Evolutionary conservation across 2,888 invertebrate genomes (phyloP).

Genomic region (Lampropteryx suffumata): DNA sequence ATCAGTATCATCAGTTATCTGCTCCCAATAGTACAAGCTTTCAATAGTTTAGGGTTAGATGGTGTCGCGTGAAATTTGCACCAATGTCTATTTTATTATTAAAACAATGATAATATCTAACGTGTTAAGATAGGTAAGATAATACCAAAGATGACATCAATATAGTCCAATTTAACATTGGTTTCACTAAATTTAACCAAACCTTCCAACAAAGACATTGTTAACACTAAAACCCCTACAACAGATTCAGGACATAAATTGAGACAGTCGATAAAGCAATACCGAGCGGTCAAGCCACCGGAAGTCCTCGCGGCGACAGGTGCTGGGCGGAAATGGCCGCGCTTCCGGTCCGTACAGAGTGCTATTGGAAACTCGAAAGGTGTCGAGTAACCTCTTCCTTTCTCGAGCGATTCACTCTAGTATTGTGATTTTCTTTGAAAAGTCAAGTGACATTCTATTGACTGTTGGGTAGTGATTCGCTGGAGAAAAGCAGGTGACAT

Average conservation of each 20-base stretch:
- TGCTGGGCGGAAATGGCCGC: conserved; percentile 69
- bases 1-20: too few relatives aligned
- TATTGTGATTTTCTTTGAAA: conserved; percentile 10
- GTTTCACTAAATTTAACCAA: too few relatives aligned
- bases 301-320: conserved; percentile 70
- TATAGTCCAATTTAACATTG: too few relatives aligned
- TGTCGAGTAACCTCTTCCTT: conserved; percentile 27
- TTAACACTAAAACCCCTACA: conserved; percentile 10
- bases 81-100: too few relatives aligned
- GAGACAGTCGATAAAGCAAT: conserved; percentile 30
- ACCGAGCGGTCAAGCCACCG: conserved; percentile 60
- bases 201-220: conserved; percentile 16
- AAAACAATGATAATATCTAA: not conserved
- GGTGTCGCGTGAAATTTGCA: too few relatives aligned
- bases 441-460: not conserved
- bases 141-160: not conserved
- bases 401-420: not conserved
- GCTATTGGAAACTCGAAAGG: conserved; percentile 22
- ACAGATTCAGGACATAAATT: conserved; percentile 19
- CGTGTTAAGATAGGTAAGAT: too few relatives aligned
- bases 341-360: conserved; percentile 52
- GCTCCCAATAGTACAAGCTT: too few relatives aligned
- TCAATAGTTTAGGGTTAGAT: too few relatives aligned
- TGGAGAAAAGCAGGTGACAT: too few relatives aligned
- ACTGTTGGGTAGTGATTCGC: not conserved